Base-by-base conservation (phyloP, 37 sponge, comb jelly and placozoan genomes). In the Dysidea cf. avara region DNA sequence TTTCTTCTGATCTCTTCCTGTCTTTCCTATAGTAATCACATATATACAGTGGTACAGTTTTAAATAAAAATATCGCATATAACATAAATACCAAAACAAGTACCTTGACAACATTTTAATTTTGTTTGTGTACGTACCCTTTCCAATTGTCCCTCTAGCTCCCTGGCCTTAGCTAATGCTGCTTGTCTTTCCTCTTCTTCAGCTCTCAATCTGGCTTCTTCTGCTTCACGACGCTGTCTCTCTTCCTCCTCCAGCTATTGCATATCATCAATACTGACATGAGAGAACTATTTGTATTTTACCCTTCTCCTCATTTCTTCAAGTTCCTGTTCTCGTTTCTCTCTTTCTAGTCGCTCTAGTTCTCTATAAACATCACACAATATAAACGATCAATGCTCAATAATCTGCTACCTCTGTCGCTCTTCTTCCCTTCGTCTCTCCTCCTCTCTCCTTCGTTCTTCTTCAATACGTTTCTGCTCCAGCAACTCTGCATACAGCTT, bases 401-500 rank as follows among this genome's bases (percentile, higher is more conserved):
- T 18, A 7, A 21, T 1, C 24, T 12, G 21, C 22, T 24, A 82
- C 83, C 77, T 66, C 29, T 69, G 67, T 67, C 77, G 48, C 50
- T 77, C 77, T 54, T 83, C 84, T 63, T 83, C 76, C 46, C 70
- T 54, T 22, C 84, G 40, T 55, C 80, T 68, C 82, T 95, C 96
- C 64, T 94, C 95, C 31, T 86, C 87, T n/a, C 92, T 63, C 39
- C 85, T 55, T 26, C 89, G 69, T 62, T 95, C 89, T 68, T 95
- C 96, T 58, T 91, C 96, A 29, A 87, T 81, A 39, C 92, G 57
- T 77, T 89, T 88, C 71, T 84, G 74, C 61, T 87, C 87, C 68
- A 87, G 55, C 55, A 95, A 71, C 47, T 58, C 33, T 13, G 61
- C 72, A 57, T 72, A 95, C 63, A 87, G 81, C 71, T 78, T 76